Conservation (phyloP, 2,888 invertebrate genomes). For the Pandemis heparana region DNA sequence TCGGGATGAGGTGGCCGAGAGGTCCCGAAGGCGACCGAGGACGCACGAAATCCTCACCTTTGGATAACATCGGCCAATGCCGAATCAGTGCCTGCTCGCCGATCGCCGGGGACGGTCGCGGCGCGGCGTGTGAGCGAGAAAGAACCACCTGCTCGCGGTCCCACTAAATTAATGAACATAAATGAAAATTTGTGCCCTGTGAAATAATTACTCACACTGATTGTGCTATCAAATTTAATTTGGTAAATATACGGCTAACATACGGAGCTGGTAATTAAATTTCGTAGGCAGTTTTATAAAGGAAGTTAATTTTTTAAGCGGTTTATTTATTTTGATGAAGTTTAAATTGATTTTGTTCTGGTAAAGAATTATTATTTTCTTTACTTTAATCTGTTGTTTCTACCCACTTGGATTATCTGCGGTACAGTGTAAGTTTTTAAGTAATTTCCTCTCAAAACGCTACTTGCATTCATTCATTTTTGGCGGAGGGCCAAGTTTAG, state of each 20-base stretch:
- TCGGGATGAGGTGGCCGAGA: slow-evolving; percentile 74
- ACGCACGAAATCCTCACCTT: slow-evolving; percentile 80
- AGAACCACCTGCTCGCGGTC: slow-evolving; percentile 55
- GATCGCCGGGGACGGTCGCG: slow-evolving; percentile 64
- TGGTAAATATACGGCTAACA: slow-evolving; percentile 19
- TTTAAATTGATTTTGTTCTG: not conserved
- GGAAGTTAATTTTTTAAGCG: not conserved
- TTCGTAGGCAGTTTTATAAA: not conserved
- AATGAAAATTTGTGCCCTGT: slow-evolving; percentile 66
- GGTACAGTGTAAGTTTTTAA: slow-evolving; percentile 3
- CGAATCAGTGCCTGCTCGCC: slow-evolving; percentile 78
- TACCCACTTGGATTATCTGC: slow-evolving; percentile 6
- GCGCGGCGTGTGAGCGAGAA: slow-evolving; percentile 41
- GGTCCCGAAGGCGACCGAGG: slow-evolving; percentile 70
- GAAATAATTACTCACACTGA: slow-evolving; percentile 53
- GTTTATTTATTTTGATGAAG: not conserved
- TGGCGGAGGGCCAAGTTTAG: not conserved
- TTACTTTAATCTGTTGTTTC: not conserved
- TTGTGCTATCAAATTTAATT: slow-evolving; percentile 32
- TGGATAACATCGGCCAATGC: slow-evolving; percentile 79
- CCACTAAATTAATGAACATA: slow-evolving; percentile 61
- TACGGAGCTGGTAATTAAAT: slow-evolving; percentile 6
- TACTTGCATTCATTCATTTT: not conserved
- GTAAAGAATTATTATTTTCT: not conserved
- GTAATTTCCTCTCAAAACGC: not conserved